A percentile compares a stretch with the other conserved stretches of the same genome.
Conservation (phyloP, 2,888 invertebrate species). For the Melanargia galathea region DNA sequence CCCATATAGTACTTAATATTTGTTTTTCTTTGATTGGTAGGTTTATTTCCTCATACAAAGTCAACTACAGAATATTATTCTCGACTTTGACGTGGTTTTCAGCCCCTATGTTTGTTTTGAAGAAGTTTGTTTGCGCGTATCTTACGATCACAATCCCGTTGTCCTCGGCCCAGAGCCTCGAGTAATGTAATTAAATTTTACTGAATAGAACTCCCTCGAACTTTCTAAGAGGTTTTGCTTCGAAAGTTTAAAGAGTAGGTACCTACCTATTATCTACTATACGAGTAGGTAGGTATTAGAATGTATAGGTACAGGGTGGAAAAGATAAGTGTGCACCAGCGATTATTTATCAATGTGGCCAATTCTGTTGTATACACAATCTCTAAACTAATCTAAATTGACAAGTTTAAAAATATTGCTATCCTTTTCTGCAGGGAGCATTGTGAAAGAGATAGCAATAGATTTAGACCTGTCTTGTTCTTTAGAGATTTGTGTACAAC, state of each 20-base stretch:
- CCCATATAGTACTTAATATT: too few species aligned
- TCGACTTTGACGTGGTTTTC: constrained; percentile 4
- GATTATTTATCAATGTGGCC: too few species aligned
- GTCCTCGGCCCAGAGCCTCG: constrained; percentile 9
- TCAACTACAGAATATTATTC: constrained; percentile 6
- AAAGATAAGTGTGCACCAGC: too few species aligned
- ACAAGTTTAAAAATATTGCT: too few species aligned
- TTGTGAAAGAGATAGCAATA: too few species aligned
- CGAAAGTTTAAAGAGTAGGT: constrained; percentile 8
- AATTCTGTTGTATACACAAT: too few species aligned
- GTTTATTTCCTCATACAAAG: neutral
- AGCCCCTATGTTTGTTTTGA: constrained; percentile 23
- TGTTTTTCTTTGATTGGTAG: neutral
- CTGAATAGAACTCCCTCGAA: constrained; percentile 14
- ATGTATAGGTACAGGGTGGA: too few species aligned
- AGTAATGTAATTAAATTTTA: constrained; percentile 23
- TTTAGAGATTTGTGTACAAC: too few species aligned
- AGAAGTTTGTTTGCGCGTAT: constrained; percentile 27
- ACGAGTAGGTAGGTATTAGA: neutral
- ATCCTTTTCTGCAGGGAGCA: too few species aligned
- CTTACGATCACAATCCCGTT: constrained; percentile 28
- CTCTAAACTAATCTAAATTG: too few species aligned
- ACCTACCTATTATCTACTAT: neutral
- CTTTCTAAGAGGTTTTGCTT: constrained; percentile 11
- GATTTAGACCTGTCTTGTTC: too few species aligned